Conservation (phyloP, 2,797 vertebrate genomes). For the Ceyx erithaca region DNA sequence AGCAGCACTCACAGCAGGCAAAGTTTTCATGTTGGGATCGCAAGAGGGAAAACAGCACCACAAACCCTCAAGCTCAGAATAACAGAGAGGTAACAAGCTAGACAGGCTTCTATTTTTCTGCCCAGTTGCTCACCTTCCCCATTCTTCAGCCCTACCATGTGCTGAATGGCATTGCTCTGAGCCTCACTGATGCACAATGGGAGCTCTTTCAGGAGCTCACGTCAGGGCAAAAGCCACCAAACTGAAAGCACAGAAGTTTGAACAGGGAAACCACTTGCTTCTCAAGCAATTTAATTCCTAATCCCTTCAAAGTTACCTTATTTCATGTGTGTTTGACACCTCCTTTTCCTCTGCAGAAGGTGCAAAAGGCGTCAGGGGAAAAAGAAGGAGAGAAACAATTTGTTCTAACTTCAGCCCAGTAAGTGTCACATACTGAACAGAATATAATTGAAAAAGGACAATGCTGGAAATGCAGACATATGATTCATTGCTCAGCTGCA, state of each 20-base stretch:
- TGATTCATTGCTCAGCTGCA: background rate
- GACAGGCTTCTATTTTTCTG: background rate
- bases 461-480: background rate
- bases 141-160: background rate
- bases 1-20: background rate
- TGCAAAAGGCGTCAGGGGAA: background rate
- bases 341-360: slow-evolving; percentile 2
- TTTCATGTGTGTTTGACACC: background rate
- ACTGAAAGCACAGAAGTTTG: background rate
- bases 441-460: background rate
- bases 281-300: slow-evolving; percentile 7
- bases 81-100: background rate
- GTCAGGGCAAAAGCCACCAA: background rate
- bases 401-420: background rate
- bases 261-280: background rate
- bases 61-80: background rate
- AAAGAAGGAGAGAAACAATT: background rate
- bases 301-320: background rate
- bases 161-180: background rate
- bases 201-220: background rate
- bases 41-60: background rate
- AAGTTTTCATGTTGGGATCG: fast-evolving
- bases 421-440: background rate
- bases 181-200: fast-evolving
- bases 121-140: background rate